Base-by-base conservation (phyloP, 2,888 invertebrate genomes). In the Leptopterna dolabrata region DNA sequence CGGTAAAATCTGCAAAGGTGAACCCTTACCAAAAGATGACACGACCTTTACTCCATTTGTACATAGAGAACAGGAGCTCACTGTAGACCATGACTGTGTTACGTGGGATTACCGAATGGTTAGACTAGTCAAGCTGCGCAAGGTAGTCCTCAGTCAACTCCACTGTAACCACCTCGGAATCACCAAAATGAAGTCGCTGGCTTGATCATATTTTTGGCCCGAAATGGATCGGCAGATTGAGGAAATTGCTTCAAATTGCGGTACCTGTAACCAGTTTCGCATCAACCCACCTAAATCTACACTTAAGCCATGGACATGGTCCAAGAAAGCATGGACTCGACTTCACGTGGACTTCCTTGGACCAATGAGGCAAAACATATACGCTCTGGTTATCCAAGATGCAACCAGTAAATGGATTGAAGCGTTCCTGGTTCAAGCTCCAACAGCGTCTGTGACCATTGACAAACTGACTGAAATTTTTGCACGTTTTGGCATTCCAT, bases 91-190 rank as follows among this genome's bases (percentile, higher is more conserved):
- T 43, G 86, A 78, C n/a, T 78, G 76, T 24, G 16, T 86, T 9
- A 27, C 86, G 29, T 86, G 82, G 76, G 81, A 81, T 0, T 73
- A 86, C 47, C 51, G 87, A 30, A 24, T 88, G 6, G 55, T 88
- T 19, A 55, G 85, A 63, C 86, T 81, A 6, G 24, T 27, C n/a
- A 55, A 24, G 45, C 27, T 78, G 11, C n/a, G n/a, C n/a, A n/a
- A n/a, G n/a, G n/a, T n/a, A n/a, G n/a, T n/a, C n/a, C n/a, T n/a
- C n/a, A n/a, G n/a, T n/a, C n/a, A n/a, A n/a, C n/a, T n/a, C n/a
- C n/a, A n/a, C n/a, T n/a, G n/a, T n/a, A n/a, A n/a, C n/a, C n/a
- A n/a, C n/a, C n/a, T n/a, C n/a, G n/a, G n/a, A n/a, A n/a, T n/a
- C n/a, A n/a, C n/a, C n/a, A n/a, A n/a, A n/a, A n/a, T n/a, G n/a